Base-by-base conservation (phyloP, 2,113 vertebrate species). In the Columba livia region DNA sequence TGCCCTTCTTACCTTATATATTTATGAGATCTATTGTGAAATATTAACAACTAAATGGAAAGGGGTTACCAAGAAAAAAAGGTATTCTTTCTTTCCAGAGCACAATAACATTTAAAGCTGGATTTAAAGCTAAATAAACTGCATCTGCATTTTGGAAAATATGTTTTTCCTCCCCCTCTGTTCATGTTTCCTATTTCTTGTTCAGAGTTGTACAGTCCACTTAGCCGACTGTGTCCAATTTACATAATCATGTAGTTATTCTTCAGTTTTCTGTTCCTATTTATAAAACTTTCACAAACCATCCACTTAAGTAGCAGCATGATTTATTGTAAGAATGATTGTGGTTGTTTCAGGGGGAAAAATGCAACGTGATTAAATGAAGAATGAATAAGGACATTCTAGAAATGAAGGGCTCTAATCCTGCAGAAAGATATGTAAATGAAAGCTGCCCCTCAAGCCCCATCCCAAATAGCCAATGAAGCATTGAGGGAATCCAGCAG, bases 241-340 rank as follows among this genome's bases (percentile, higher is more conserved):
- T 94, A 92, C 92, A 95, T 94, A 94, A 90, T 95, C 87, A 94
- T 85, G 78, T 61, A 86, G 80, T 72, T 95, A 90, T 96, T 96
- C 80, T 90, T 94, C 92, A 90, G 85, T 85, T 96, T 92, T 89
- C 93, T 93, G 77, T 72, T 93, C 86, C 80, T 93, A 96, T 96
- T 96, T 96, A 95, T 94, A 90, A 95, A 70, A 88, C 65, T 81
- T 93, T 93, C 95, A 94, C 85, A 94, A 96, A 94, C 93, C 81
- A 91, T 54, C 81, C 85, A 92, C 88, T 97, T 95, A 87, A 97
- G 85, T 86, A 94, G 94, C 88, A 93, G 94, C 73, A 64, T 79
- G 61, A 96, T 85, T 95, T 96, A 93, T 89, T 90, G 61, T 81
- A 92, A 77, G 77, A 96, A 94, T 87, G 57, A 93, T 94, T 89